Conservation (phyloP, 2,113 vertebrate species). For the Steatornis caripensis region DNA sequence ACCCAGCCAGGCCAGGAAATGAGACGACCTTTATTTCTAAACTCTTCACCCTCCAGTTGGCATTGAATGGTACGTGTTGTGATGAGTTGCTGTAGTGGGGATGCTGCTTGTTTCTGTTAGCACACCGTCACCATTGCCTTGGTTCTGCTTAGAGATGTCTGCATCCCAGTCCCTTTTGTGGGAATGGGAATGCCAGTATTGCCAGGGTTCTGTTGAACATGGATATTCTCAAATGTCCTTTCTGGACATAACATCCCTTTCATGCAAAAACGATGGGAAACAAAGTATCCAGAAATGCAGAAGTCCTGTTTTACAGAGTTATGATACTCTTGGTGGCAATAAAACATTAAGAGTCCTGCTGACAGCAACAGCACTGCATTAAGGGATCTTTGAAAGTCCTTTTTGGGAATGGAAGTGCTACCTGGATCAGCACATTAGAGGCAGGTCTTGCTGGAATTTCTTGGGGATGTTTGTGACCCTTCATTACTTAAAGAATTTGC, state of each 20-base stretch:
- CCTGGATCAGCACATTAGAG: not conserved
- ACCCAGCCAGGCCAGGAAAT: not conserved
- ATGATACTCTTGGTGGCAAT: not conserved
- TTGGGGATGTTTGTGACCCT: not conserved
- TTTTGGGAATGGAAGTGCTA: not conserved
- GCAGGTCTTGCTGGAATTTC: not conserved
- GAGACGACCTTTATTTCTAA: not conserved
- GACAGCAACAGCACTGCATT: not conserved
- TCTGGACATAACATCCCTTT: not conserved
- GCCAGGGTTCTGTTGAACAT: not conserved
- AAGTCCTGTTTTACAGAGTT: not conserved
- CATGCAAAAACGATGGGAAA: not conserved
- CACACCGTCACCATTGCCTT: not conserved
- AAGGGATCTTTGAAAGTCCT: not conserved
- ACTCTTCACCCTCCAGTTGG: not conserved
- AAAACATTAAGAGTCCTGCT: not conserved
- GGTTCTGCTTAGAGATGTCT: not conserved
- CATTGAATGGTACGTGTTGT: accelerated
- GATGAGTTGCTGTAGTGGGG: not conserved
- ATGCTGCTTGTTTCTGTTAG: not conserved
- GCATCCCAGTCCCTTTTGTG: not conserved
- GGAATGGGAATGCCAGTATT: not conserved
- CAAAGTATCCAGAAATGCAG: not conserved
- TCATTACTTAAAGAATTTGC: not conserved
- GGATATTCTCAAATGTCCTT: not conserved